Evolutionary conservation across 2,113 vertebrate genomes (phyloP).

Genomic region (Tyto alba): DNA sequence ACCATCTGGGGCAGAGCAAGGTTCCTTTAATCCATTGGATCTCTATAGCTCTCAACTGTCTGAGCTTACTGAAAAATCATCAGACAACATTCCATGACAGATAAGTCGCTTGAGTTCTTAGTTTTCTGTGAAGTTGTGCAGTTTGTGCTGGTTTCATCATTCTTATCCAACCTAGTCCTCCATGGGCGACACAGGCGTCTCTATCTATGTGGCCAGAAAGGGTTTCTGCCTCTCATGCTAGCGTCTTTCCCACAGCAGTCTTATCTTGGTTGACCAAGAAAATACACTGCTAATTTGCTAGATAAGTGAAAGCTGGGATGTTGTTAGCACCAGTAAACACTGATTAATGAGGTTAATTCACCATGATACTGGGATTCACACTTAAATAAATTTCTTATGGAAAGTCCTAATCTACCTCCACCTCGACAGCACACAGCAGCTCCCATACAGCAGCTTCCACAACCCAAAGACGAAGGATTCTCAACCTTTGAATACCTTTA

Average conservation of each 20-base stretch:
- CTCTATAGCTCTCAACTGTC: not conserved
- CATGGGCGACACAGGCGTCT: fast-evolving
- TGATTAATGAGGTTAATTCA: not conserved
- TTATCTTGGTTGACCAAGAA: not conserved
- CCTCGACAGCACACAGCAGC: fast-evolving
- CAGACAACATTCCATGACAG: not conserved
- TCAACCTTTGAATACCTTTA: not conserved
- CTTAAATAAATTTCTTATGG: not conserved
- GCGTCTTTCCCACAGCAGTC: not conserved
- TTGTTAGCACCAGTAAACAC: not conserved
- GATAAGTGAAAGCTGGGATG: not conserved
- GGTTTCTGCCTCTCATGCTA: not conserved
- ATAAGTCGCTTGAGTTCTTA: too few species aligned
- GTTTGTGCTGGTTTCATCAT: not conserved
- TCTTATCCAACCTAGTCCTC: not conserved
- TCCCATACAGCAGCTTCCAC: not conserved
- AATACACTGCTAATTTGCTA: not conserved
- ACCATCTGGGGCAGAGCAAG: not conserved
- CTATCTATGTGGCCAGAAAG: not conserved
- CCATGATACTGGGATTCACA: not conserved
- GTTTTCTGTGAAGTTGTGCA: not conserved
- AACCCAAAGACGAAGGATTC: not conserved
- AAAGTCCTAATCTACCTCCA: not conserved
- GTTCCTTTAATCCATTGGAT: not conserved
- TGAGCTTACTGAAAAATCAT: not conserved